Conservation (phyloP, 64 coral and sea anemone species). For the Stichodactyla helianthus region DNA sequence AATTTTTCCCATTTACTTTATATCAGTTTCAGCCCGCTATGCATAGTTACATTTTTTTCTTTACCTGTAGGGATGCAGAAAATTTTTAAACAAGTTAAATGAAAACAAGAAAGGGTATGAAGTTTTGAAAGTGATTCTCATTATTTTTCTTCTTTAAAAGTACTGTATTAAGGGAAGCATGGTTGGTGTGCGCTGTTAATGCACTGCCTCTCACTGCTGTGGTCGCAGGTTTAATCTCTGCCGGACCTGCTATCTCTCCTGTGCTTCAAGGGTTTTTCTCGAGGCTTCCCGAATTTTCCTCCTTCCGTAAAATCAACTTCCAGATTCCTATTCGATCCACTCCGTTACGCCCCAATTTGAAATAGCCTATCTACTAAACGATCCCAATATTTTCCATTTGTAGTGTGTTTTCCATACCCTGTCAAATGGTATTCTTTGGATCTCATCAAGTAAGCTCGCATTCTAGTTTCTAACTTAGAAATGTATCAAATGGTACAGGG, state of each 20-base stretch:
- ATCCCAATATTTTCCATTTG: neutral
- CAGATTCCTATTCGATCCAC: too few species aligned
- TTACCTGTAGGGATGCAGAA: constrained; percentile 5
- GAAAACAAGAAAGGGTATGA: neutral
- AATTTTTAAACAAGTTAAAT: constrained; percentile 19
- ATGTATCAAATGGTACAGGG: too few species aligned
- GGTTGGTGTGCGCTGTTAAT: too few species aligned
- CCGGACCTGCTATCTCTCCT: too few species aligned
- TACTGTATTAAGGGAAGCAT: neutral
- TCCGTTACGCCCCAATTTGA: neutral
- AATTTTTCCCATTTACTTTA: neutral
- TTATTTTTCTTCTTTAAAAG: neutral
- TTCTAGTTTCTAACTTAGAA: too few species aligned
- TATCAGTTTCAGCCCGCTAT: neutral
- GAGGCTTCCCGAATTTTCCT: too few species aligned
- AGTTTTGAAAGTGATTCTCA: neutral
- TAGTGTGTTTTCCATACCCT: neutral
- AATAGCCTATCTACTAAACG: neutral
- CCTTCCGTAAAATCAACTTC: too few species aligned
- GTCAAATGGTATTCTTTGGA: constrained; percentile 1
- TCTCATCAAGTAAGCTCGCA: neutral
- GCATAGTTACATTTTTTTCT: neutral
- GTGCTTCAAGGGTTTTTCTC: too few species aligned
- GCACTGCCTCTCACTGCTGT: too few species aligned
- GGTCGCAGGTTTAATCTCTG: neutral